These are phyloP conservation scores for Entelurus aequoreus DNA, from an alignment of 2,113 vertebrate species.

Conservation along the genomic window DNA sequence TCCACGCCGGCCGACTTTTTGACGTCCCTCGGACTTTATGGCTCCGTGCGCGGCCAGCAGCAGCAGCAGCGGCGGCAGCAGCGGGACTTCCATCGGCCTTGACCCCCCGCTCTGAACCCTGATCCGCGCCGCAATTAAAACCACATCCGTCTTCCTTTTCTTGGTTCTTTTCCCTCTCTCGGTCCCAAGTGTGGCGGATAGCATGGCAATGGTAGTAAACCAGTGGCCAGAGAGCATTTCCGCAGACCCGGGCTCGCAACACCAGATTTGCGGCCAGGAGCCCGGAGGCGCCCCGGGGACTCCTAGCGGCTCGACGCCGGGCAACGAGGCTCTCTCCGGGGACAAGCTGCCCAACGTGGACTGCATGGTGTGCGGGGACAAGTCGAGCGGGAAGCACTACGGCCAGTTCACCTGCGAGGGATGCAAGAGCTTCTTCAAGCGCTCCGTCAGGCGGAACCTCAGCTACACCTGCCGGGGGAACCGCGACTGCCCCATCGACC, in stretches of 20 bases:
- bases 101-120: slow-evolving; percentile 27
- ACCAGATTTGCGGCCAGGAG: slow-evolving; percentile 77
- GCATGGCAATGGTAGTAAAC: slow-evolving; percentile 84
- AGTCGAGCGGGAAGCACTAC: slow-evolving; percentile 84
- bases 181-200: slow-evolving; percentile 62
- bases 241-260: slow-evolving; percentile 74
- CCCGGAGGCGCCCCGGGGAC: slow-evolving; percentile 74
- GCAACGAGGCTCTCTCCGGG: slow-evolving; percentile 75
- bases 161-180: neutral
- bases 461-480: slow-evolving; percentile 82
- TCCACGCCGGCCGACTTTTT: neutral
- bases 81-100: slow-evolving; percentile 52
- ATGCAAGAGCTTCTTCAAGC: slow-evolving; percentile 88
- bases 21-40: slow-evolving; percentile 48
- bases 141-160: neutral
- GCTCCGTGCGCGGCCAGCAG: slow-evolving; percentile 38
- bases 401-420: slow-evolving; percentile 85
- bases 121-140: neutral
- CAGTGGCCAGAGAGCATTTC: slow-evolving; percentile 83
- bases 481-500: slow-evolving; percentile 82
- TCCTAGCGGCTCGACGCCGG: slow-evolving; percentile 73
- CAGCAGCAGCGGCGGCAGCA: slow-evolving; percentile 12
- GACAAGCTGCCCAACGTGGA: slow-evolving; percentile 79
- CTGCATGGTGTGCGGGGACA: slow-evolving; percentile 85
- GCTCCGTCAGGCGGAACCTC: slow-evolving; percentile 81